Evolutionary conservation across 1,140 invertebrate genomes (phyloP), one percentile per base, ranked within the genome.

Genomic region (Diorhabda sublineata): DNA sequence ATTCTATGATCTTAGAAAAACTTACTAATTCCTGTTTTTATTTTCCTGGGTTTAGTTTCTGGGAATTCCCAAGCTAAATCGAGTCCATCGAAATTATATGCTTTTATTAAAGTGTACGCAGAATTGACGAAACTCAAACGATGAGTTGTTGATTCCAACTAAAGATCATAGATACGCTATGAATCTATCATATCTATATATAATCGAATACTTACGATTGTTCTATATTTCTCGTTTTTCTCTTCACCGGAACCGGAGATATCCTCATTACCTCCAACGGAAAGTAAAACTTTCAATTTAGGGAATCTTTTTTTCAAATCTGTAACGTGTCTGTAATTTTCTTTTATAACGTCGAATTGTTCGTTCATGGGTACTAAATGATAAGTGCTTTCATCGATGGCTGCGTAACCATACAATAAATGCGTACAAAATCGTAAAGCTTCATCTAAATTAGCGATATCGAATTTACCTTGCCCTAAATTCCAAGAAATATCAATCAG

Each of bases 41-140:
- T 71, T 78, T 92, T 92, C 83, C 92, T 92, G 3, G 90, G 86
- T 77, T 91, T 92, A 58, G 87, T 87, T 66, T 86, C 87, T n/a
- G 91, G 89, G 83, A 94, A 95, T 81, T 94, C 90, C 92, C 92
- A 95, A 45, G 90, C 91, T 0, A 95, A 82, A 77, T 95, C 93
- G 2, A 95, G 81, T 42, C 93, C 93, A 78, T 95, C 93, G 67
- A 95, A 95, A 11, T 88, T 88, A 73, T 92, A 90, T 58, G 91
- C 88, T 64, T 88, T 88, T 2, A 92, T 78, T 5, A 93, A 69
- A 3, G 88, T 82, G 45, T 88, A 84, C 26, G 88, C 89, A 3
- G 91, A 92, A 74, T 90, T 90, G 47, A 93, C 87, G 76, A 94
- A 94, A 3, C 88, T 87, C 0, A 87, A 87, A 69, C 92, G 85